phyloP scores from a whole-genome alignment of 1,140 invertebrate genomes.

The Rhagoletis zephyria region DNA sequence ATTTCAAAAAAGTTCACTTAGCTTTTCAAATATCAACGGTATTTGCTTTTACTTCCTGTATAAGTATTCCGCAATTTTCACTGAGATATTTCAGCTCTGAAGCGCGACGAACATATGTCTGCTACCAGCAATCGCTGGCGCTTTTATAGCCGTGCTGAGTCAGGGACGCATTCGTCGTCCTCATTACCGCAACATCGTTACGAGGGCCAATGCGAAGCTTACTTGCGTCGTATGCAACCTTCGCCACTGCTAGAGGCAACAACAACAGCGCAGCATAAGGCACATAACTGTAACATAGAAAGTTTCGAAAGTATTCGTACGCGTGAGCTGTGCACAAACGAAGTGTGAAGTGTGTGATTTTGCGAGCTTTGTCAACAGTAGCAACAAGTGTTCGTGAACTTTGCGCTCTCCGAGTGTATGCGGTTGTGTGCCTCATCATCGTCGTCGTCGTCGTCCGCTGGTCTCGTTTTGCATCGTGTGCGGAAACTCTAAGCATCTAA shows the following conservation, averaged over 20 bases:
- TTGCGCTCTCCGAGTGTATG: background rate
- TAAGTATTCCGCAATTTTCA: constrained; percentile 34
- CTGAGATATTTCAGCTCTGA: constrained; percentile 26
- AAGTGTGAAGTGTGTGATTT: background rate
- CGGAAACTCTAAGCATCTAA: background rate
- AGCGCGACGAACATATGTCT: constrained; percentile 38
- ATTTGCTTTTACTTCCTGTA: constrained; percentile 21
- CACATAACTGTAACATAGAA: background rate
- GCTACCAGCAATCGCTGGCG: background rate
- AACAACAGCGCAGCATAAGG: background rate
- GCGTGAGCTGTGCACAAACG: background rate
- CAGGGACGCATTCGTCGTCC: constrained; percentile 35
- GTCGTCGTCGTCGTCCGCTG: background rate
- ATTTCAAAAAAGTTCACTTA: constrained; percentile 3
- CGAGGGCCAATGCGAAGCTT: background rate
- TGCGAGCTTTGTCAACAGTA: constrained; percentile 4
- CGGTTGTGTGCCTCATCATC: too few species aligned
- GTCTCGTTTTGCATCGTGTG: too few species aligned
- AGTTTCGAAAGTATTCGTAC: background rate
- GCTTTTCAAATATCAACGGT: constrained; percentile 7
- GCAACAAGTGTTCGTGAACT: constrained; percentile 50
- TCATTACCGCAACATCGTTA: constrained; percentile 13
- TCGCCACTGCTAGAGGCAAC: background rate
- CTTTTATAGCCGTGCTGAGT: constrained; percentile 16
- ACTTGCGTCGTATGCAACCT: constrained; percentile 48